Evolutionary conservation across 64 coral and sea anemone genomes (phyloP), one percentile per base, ranked within the genome.

Genomic region (Catalaphyllia jardinei): DNA sequence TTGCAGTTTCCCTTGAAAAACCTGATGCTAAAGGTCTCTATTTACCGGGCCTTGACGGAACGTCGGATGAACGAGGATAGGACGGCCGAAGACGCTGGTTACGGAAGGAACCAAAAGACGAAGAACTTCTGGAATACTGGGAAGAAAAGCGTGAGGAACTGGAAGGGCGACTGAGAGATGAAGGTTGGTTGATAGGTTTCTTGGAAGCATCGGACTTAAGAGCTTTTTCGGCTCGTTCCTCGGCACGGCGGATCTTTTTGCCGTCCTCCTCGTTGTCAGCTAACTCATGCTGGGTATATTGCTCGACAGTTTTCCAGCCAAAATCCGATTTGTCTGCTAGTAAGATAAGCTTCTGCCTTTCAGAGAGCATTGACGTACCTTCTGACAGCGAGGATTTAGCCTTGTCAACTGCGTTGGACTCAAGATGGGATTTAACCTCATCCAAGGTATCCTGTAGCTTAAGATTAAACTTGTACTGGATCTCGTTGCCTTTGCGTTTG

Each of bases 301-400:
- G n/a, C n/a, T n/a, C n/a, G n/a, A n/a, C n/a, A n/a, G 88, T 89
- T 29, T 79, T 89, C 88, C 88, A 89, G 33, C 88, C 88, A 52
- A 79, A 80, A 22, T 89, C 75, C 13, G 87, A 89, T 67, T 89
- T 89, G 46, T 89, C 87, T 60, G 87, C 87, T 39, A 89, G 42
- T 16, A 89, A 49, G 18, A 89, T 79, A n/a, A 89, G 31, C 57
- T 89, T 89, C 39, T 89, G 87, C 65, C 87, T 78, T 29, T 89
- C 76, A 24, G 76, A 42, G 46, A 89, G 76, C 30, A 79, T 46
- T 25, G 25, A 71, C 59, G 77, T 79, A 89, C 87, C 87, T 89
- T 89, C 87, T 38, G 31, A 31, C 18, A 89, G 31, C 14, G 35
- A 89, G 22, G 55, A 15, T 11, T 63, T 60, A 3, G 80, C 80